These are phyloP conservation scores for Diarsia brunnea DNA, from an alignment of 2,888 invertebrate genomes.

Conservation along the genomic window DNA sequence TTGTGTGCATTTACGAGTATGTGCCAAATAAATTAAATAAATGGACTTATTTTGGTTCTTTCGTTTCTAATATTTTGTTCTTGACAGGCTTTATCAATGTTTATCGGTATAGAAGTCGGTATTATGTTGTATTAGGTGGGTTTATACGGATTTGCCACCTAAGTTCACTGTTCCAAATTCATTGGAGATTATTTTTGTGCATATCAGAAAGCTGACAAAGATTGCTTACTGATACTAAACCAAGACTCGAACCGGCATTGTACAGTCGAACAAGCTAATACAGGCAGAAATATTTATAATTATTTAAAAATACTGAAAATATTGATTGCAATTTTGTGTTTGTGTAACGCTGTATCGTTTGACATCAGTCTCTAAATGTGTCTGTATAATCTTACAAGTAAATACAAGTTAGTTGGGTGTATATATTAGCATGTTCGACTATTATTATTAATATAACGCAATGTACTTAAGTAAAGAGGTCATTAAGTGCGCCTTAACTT, in stretches of 20 bases:
- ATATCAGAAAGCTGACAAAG: neutral
- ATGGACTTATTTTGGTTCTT: too few species aligned
- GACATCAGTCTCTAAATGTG: too few species aligned
- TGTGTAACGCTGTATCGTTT: too few species aligned
- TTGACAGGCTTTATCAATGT: conserved; percentile 6
- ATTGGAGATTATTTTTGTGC: conserved; percentile 10
- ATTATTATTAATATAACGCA: too few species aligned
- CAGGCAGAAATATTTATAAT: too few species aligned
- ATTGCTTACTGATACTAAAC: neutral
- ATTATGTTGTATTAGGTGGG: conserved; percentile 7
- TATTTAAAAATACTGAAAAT: too few species aligned
- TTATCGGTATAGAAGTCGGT: neutral
- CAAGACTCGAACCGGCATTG: neutral
- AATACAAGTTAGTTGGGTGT: too few species aligned
- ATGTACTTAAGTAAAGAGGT: neutral
- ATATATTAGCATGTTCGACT: too few species aligned
- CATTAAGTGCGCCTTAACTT: neutral
- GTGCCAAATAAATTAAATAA: too few species aligned
- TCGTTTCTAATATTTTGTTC: neutral
- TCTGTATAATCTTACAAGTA: too few species aligned
- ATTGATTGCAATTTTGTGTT: too few species aligned
- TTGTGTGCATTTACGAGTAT: too few species aligned
- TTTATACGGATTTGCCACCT: conserved; percentile 17
- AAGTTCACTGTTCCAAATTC: conserved; percentile 13
- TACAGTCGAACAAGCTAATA: neutral